Evolutionary conservation across 2,888 invertebrate species (phyloP).

Genomic region (Drosophila stalkeri): DNA sequence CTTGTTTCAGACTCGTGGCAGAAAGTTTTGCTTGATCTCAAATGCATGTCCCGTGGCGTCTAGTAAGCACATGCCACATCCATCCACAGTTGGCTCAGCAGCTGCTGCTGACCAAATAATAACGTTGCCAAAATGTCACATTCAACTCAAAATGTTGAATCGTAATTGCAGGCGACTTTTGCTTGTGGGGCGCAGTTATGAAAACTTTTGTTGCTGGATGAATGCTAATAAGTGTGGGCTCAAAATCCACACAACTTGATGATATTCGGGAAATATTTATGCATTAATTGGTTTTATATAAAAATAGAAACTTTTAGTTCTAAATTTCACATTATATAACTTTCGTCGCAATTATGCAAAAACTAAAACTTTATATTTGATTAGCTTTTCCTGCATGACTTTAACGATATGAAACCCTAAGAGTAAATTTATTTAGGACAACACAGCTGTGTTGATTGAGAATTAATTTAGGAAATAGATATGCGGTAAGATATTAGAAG

Average conservation of each 20-base stretch:
- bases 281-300: background rate
- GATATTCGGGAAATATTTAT: background rate
- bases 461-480: background rate
- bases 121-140: conserved; percentile 31
- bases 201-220: background rate
- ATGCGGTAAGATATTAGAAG: conserved; percentile 10
- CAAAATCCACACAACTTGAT: background rate
- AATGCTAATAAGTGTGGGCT: background rate
- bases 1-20: conserved; percentile 23
- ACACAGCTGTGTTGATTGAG: background rate
- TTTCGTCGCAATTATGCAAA: background rate
- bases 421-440: background rate
- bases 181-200: conserved; percentile 1
- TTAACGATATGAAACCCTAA: background rate
- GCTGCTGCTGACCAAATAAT: conserved; percentile 12
- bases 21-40: conserved; percentile 25
- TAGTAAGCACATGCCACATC: conserved; percentile 9
- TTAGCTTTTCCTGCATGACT: background rate
- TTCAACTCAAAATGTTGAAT: conserved; percentile 45
- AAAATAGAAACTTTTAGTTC: background rate
- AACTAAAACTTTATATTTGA: background rate
- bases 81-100: conserved; percentile 6
- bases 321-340: background rate
- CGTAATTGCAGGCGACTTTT: conserved; percentile 41
- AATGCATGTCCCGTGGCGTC: conserved; percentile 40